Evolutionary conservation across 2,113 vertebrate genomes (phyloP).

Genomic region (Dolichallabes microphthalmus): DNA sequence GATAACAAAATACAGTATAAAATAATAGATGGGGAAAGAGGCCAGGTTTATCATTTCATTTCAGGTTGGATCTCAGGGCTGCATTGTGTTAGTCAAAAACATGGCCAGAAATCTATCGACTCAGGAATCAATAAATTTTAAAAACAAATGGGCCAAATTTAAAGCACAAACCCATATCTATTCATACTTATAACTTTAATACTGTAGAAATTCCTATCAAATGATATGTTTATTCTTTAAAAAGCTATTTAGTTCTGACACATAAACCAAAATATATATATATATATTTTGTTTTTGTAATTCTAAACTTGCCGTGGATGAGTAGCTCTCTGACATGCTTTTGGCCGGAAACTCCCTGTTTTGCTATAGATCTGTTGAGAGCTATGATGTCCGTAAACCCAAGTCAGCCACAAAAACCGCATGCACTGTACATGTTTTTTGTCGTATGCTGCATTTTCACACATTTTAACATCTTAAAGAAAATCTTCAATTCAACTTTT

Average conservation of each 20-base stretch:
- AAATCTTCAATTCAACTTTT: not conserved
- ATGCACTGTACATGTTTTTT: not conserved
- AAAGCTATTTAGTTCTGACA: not conserved
- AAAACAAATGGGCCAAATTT: not conserved
- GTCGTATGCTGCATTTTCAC: not conserved
- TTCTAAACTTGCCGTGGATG: constrained; percentile 23
- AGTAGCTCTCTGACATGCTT: constrained; percentile 27
- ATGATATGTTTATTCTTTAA: not conserved
- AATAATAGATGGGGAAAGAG: not conserved
- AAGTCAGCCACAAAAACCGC: constrained; percentile 50
- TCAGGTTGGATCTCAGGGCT: not conserved
- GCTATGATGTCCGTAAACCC: constrained; percentile 5
- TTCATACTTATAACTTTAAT: not conserved
- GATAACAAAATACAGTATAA: not conserved
- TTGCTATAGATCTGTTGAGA: constrained; percentile 64
- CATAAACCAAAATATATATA: not conserved
- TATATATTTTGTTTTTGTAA: not conserved
- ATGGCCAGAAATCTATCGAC: not conserved
- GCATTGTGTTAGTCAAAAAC: not conserved
- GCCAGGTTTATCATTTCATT: not conserved
- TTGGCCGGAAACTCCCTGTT: constrained; percentile 53
- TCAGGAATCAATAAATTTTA: not conserved
- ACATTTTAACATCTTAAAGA: not conserved
- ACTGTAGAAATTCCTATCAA: not conserved
- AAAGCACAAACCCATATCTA: not conserved